phyloP scores from a whole-genome alignment of 2,888 invertebrate genomes.

The Oligia strigilis region DNA sequence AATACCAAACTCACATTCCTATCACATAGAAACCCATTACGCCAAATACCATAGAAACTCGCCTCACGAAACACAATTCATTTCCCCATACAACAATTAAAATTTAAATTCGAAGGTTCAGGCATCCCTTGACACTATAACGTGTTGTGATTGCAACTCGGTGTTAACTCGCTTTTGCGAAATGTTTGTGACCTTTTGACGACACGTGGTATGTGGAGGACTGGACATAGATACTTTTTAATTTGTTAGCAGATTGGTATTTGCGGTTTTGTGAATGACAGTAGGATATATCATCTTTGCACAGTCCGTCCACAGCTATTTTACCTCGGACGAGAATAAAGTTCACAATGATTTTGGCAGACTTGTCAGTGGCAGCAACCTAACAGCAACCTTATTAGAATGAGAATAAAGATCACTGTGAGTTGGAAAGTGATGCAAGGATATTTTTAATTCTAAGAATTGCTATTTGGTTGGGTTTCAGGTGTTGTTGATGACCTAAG shows the following conservation, averaged over 20 bases:
- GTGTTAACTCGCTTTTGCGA: constrained; percentile 57
- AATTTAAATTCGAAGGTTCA: constrained; percentile 58
- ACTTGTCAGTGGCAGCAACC: no score
- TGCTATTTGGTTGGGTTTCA: neutral
- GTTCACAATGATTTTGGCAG: no score
- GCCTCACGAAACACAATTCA: constrained; percentile 17
- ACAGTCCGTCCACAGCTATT: neutral
- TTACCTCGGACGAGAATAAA: no score
- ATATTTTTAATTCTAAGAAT: constrained; percentile 5
- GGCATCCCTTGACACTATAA: constrained; percentile 59
- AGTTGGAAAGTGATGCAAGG: no score
- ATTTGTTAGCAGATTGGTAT: constrained; percentile 9
- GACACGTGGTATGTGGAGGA: constrained; percentile 14
- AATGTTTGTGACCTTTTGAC: constrained; percentile 53
- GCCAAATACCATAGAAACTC: constrained; percentile 32
- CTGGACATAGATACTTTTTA: constrained; percentile 5
- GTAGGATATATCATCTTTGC: neutral
- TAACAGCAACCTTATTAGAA: no score
- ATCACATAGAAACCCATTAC: constrained; percentile 9
- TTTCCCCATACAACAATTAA: constrained; percentile 62
- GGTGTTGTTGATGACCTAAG: neutral
- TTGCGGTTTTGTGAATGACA: constrained; percentile 25
- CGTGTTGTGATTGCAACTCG: constrained; percentile 43
- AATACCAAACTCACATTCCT: constrained; percentile 19
- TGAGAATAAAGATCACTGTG: no score